A percentile compares a stretch with the other conserved stretches of the same genome.
Evolutionary conservation across 2,797 vertebrate genomes (phyloP).

Genomic region (Kryptopterus vitreolus): DNA sequence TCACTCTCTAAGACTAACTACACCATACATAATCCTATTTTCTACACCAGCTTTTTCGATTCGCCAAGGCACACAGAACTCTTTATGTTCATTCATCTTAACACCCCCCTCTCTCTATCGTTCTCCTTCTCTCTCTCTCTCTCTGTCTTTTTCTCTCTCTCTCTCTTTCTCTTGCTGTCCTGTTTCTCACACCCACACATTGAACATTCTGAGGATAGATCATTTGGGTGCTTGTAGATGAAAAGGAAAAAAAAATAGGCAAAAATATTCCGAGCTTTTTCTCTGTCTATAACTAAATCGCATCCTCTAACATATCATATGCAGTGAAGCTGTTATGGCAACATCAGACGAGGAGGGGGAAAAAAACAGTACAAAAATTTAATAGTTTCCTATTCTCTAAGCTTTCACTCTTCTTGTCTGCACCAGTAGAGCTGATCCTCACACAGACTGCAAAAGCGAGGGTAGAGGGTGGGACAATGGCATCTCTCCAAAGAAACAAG

Average conservation of each 20-base stretch:
- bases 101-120: background rate
- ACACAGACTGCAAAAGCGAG: conserved; percentile 14
- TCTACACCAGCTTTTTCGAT: conserved; percentile 21
- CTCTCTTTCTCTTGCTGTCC: background rate
- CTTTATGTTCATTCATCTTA: conserved; percentile 35
- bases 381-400: conserved; percentile 43
- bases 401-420: conserved; percentile 42
- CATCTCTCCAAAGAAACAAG: conserved; percentile 52
- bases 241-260: background rate
- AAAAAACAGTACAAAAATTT: conserved; percentile 33
- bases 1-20: background rate
- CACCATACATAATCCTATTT: conserved; percentile 23
- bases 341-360: conserved; percentile 44
- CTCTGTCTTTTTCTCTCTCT: background rate
- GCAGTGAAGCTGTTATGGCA: conserved; percentile 27
- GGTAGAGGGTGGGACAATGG: background rate
- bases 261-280: conserved; percentile 1
- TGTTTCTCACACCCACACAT: conserved; percentile 22
- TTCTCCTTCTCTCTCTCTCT: background rate
- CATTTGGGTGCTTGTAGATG: conserved; percentile 10
- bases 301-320: background rate
- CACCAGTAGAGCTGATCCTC: conserved; percentile 16
- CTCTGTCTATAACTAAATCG: background rate
- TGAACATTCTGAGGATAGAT: conserved; percentile 19
- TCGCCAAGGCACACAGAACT: conserved; percentile 25